These are phyloP conservation scores for Poecilia latipinna DNA, from an alignment of 2,113 vertebrate genomes.

Conservation along the genomic window DNA sequence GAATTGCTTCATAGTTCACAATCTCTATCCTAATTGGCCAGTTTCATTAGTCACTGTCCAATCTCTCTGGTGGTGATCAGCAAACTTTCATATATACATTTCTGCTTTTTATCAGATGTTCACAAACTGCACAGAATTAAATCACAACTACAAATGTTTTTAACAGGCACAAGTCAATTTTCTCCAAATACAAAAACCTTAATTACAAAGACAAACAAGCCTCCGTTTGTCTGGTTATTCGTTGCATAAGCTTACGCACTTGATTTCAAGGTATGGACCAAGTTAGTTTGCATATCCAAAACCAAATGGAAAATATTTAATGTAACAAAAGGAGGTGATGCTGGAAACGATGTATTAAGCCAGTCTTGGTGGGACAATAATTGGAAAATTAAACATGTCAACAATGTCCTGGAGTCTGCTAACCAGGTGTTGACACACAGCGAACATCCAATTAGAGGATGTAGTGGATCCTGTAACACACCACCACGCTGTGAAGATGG, in stretches of 20 bases:
- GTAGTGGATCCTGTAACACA: conserved; percentile 29
- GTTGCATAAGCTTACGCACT: too few species aligned
- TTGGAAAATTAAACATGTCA: conserved; percentile 58
- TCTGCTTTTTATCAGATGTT: background rate
- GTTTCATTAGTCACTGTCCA: background rate
- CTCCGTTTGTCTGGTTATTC: too few species aligned
- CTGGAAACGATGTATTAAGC: conserved; percentile 30
- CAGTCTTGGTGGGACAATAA: conserved; percentile 60
- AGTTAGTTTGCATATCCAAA: too few species aligned
- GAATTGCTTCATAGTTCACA: too few species aligned
- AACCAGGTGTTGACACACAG: conserved; percentile 57
- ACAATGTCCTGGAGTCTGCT: conserved; percentile 35
- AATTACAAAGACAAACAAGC: background rate
- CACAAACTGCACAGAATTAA: background rate
- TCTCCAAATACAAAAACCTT: background rate
- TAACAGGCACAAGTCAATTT: background rate
- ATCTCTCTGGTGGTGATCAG: background rate
- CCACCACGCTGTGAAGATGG: conserved; percentile 9
- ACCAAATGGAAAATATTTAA: too few species aligned
- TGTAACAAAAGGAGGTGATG: conserved; percentile 21
- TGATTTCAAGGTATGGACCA: too few species aligned
- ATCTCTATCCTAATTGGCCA: background rate
- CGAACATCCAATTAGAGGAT: conserved; percentile 49
- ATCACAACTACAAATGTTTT: background rate
- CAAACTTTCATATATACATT: background rate